phyloP scores from a whole-genome alignment of 2,797 vertebrate species.

The Emys orbicularis region DNA sequence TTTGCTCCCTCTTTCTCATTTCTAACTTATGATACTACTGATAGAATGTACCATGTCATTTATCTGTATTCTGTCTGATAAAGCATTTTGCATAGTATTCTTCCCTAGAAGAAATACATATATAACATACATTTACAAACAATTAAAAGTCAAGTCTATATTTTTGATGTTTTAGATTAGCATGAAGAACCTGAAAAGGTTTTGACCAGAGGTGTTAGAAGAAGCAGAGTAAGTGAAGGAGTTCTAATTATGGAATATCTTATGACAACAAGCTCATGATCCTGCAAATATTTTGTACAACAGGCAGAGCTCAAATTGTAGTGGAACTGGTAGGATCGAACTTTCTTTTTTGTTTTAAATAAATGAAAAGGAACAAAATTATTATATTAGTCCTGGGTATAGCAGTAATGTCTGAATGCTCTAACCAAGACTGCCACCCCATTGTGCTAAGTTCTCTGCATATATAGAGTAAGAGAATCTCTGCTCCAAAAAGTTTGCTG shows the following conservation, averaged over 20 bases:
- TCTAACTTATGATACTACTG: constrained; percentile 21
- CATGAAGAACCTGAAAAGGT: background rate
- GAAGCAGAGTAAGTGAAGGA: constrained; percentile 16
- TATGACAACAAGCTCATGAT: constrained; percentile 16
- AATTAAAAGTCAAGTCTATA: background rate
- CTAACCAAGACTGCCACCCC: background rate
- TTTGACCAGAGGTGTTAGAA: constrained; percentile 36
- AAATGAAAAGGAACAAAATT: background rate
- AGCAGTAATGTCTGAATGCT: background rate
- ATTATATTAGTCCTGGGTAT: constrained; percentile 24
- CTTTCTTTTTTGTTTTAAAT: constrained; percentile 19
- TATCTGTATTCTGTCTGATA: constrained; percentile 17
- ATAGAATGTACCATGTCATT: background rate
- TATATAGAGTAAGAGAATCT: rapidly evolving
- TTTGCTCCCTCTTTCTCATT: constrained; percentile 37
- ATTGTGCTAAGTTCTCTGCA: rapidly evolving
- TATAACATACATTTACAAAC: constrained; percentile 1
- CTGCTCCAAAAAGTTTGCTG: constrained; percentile 21
- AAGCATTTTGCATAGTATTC: background rate
- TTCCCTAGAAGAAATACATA: constrained; percentile 41
- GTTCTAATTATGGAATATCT: constrained; percentile 50
- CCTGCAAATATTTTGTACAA: constrained; percentile 35
- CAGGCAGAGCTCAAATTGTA: constrained; percentile 20
- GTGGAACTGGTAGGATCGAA: constrained; percentile 45
- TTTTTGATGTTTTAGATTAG: background rate